Evolutionary conservation across 2,888 invertebrate species (phyloP), one percentile per base, ranked within the genome.

Genomic region (Lordiphosa andalusiaca): DNA sequence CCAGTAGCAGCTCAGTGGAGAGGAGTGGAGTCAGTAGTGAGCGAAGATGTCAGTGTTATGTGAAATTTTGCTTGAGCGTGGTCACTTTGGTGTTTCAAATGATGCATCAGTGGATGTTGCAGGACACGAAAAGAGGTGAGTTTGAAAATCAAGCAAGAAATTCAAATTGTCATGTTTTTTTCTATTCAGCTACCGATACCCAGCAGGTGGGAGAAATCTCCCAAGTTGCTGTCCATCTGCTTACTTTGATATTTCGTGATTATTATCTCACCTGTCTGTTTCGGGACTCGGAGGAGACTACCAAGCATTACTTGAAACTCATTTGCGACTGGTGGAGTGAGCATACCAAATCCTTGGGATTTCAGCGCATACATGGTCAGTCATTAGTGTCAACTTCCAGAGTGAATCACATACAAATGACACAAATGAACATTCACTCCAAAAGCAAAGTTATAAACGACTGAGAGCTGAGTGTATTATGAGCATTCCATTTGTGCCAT

Each of bases 241-340:
- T 88, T 13, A 83, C 86, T 30, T 72, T 80, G 13, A 85, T 88
- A 46, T 88, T 87, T 61, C 84, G 88, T 46, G 88, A 88, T 42
- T 84, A 87, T 50, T 87, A 87, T 53, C 62, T 86, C 19, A 83
- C 87, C 1, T 71, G 76, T 21, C 72, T 88, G 3, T 88, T 88
- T 62, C 86, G 87, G 3, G 87, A 88, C 44, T 86, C 85, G 16
- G 88, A 87, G 36, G 87, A 86, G 56, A 83, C 88, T 1, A 88
- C 87, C 2, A 87, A 87, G 40, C 87, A 88, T 57, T 81, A 87
- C 61, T 54, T 88, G 5, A 74, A 71, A 53, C 66, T 88, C 12
- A 69, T 88, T 37, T 87, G 86, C 53, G 86, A 78, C 60, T 88
- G 88, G 86, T 88, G 87, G 87, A 62, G 70, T 5, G 78, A 77